phyloP scores from a whole-genome alignment of 2,888 invertebrate genomes.

The Cyrtodaria siliqua region DNA sequence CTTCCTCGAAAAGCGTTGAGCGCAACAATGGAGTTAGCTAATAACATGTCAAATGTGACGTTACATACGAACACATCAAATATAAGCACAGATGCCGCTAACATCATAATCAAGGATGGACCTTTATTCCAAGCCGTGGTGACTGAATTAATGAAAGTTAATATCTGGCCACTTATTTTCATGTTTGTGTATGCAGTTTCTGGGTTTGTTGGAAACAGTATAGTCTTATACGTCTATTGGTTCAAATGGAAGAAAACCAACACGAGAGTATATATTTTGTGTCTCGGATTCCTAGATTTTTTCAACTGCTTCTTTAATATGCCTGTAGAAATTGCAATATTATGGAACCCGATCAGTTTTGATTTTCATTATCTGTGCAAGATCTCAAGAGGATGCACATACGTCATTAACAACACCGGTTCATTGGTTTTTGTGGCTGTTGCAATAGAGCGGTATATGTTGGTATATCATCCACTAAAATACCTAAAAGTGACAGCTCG shows the following conservation, averaged over 20 bases:
- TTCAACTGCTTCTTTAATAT: slow-evolving; percentile 56
- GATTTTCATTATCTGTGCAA: slow-evolving; percentile 56
- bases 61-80: too few species aligned
- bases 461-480: slow-evolving; percentile 52
- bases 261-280: slow-evolving; percentile 55
- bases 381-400: slow-evolving; percentile 48
- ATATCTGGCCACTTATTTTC: slow-evolving; percentile 39
- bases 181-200: slow-evolving; percentile 20
- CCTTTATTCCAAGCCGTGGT: too few species aligned
- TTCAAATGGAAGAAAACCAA: slow-evolving; percentile 56
- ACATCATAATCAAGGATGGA: too few species aligned
- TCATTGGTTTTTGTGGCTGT: slow-evolving; percentile 54
- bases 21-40: too few species aligned
- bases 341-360: slow-evolving; percentile 39
- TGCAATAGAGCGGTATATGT: slow-evolving; percentile 53
- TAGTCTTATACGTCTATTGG: slow-evolving; percentile 53
- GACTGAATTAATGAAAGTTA: slow-evolving; percentile 17
- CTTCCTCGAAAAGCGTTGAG: too few species aligned
- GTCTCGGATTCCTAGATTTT: slow-evolving; percentile 46
- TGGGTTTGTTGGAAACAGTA: slow-evolving; percentile 43
- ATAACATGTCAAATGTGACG: too few species aligned
- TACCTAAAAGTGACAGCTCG: slow-evolving; percentile 42
- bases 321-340: slow-evolving; percentile 50
- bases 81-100: too few species aligned
- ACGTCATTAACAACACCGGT: slow-evolving; percentile 57